phyloP scores from a whole-genome alignment of 1,140 invertebrate species.

The Heliconius himera region DNA sequence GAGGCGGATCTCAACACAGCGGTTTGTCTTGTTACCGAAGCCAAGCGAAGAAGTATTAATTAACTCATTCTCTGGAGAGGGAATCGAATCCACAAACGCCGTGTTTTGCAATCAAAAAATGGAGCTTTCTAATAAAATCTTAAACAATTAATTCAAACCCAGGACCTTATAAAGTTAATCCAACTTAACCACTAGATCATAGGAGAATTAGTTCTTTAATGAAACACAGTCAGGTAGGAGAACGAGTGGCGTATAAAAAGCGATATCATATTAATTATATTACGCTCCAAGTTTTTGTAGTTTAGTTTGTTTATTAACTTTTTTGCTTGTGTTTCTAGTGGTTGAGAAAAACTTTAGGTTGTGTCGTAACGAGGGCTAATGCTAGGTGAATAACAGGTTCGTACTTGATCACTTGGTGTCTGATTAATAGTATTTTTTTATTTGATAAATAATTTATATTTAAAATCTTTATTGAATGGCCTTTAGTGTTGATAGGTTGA shows the following conservation, averaged over 20 bases:
- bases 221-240: not conserved
- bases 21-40: too few relatives aligned
- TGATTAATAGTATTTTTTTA: conserved; percentile 20
- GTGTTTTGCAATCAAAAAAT: too few relatives aligned
- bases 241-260: conserved; percentile 19
- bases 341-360: conserved; percentile 5
- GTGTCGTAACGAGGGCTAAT: conserved; percentile 19
- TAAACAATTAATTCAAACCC: not conserved
- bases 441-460: not conserved
- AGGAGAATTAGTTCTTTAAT: not conserved
- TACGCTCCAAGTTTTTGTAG: conserved; percentile 17
- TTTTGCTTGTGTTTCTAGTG: conserved; percentile 17
- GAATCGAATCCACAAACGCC: too few relatives aligned
- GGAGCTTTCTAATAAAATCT: too few relatives aligned
- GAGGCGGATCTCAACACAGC: too few relatives aligned
- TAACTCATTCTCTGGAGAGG: too few relatives aligned
- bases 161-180: not conserved
- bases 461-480: not conserved
- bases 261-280: conserved; percentile 27
- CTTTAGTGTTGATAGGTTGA: not conserved
- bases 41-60: too few relatives aligned
- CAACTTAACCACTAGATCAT: not conserved
- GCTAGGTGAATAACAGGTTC: not conserved
- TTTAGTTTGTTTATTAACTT: conserved; percentile 29
- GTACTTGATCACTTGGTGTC: not conserved